Evolutionary conservation across 2,888 invertebrate genomes (phyloP).

Genomic region (Lamproptera curius): DNA sequence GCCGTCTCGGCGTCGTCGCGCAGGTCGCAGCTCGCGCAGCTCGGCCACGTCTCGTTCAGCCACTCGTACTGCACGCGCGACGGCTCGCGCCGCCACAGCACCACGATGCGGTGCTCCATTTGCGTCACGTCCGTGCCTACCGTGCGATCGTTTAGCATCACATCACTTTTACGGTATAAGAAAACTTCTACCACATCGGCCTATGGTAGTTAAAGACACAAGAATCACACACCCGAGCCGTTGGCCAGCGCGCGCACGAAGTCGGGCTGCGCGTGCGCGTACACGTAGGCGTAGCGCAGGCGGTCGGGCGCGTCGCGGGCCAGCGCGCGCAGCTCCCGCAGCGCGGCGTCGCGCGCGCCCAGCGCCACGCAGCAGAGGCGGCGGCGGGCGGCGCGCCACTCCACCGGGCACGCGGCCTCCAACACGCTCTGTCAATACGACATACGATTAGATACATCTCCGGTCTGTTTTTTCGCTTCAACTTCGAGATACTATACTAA

Average conservation of each 20-base stretch:
- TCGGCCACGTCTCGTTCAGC: constrained; percentile 85
- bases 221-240: constrained; percentile 63
- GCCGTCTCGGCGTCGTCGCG: constrained; percentile 51
- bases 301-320: constrained; percentile 84
- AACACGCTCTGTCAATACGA: constrained; percentile 80
- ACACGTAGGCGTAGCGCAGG: constrained; percentile 93
- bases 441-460: too few species aligned
- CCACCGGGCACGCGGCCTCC: constrained; percentile 92
- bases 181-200: too few species aligned
- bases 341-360: constrained; percentile 80
- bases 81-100: constrained; percentile 93
- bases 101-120: constrained; percentile 86
- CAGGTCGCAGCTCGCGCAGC: constrained; percentile 57
- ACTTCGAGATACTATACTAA: too few species aligned
- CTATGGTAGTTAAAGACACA: too few species aligned
- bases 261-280: constrained; percentile 85
- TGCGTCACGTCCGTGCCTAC: constrained; percentile 68
- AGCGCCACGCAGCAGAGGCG: constrained; percentile 83
- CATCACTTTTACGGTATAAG: too few species aligned
- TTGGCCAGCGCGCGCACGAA: constrained; percentile 87
- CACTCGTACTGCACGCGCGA: constrained; percentile 95
- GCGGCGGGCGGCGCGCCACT: constrained; percentile 84
- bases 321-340: constrained; percentile 72
- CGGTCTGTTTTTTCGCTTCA: too few species aligned
- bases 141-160: too few species aligned